Percentiles rank a stretch among this genome's conserved stretches.
Conservation (phyloP, 2,888 invertebrate species). For the Psococerastis gibbosa region DNA sequence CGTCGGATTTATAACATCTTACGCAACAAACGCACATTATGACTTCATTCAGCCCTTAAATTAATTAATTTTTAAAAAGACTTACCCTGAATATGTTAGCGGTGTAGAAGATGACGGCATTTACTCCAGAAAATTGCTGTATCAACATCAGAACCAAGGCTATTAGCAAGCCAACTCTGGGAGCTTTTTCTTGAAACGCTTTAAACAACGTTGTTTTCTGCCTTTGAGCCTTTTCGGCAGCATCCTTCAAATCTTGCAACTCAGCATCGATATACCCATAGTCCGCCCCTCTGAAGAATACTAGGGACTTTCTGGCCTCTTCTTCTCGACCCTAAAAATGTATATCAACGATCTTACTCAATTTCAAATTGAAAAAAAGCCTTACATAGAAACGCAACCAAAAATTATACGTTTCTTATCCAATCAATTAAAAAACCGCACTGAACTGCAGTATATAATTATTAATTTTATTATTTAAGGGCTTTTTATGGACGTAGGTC, state of each 20-base stretch:
- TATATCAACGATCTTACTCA: neutral
- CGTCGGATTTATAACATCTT: neutral
- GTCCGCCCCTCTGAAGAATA: slow-evolving; percentile 49
- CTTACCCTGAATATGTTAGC: slow-evolving; percentile 43
- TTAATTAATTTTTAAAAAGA: neutral
- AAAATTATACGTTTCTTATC: too few relatives aligned
- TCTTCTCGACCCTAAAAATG: slow-evolving; percentile 22
- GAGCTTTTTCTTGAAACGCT: slow-evolving; percentile 32
- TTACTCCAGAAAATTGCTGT: slow-evolving; percentile 72
- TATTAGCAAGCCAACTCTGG: slow-evolving; percentile 46
- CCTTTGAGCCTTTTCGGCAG: slow-evolving; percentile 22
- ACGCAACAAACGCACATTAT: neutral
- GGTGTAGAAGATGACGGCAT: slow-evolving; percentile 66
- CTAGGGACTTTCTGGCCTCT: slow-evolving; percentile 47
- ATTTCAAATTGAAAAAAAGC: neutral
- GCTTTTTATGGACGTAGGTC: too few relatives aligned
- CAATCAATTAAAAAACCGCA: too few relatives aligned
- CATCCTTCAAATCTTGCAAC: slow-evolving; percentile 36
- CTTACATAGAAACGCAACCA: neutral
- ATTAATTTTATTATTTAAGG: too few relatives aligned
- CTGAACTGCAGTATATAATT: too few relatives aligned
- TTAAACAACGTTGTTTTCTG: neutral
- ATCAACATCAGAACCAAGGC: slow-evolving; percentile 70
- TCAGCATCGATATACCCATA: slow-evolving; percentile 44
- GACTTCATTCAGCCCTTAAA: neutral